These are phyloP conservation scores for Scylla paramamosain DNA, from an alignment of 1,140 invertebrate species.

Conservation along the genomic window DNA sequence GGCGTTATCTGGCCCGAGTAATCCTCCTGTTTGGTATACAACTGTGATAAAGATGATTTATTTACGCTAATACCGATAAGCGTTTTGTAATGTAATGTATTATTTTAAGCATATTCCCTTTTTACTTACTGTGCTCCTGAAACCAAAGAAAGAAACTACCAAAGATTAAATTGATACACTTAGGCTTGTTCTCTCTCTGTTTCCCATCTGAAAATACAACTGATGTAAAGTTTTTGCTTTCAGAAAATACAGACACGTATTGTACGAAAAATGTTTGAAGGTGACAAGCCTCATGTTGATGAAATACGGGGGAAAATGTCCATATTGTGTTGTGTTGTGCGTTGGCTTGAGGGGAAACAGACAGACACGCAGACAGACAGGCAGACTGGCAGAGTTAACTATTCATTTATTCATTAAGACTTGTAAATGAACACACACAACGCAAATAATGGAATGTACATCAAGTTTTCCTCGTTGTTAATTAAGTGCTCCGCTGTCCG, in stretches of 20 bases:
- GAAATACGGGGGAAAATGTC: no score
- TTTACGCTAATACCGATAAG: neutral
- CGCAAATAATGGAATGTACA: no score
- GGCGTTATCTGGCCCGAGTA: no score
- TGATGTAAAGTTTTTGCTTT: neutral
- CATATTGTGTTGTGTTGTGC: no score
- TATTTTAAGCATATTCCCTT: neutral
- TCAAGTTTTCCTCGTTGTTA: no score
- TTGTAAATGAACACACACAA: no score
- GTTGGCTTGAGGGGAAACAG: no score
- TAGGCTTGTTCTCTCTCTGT: neutral
- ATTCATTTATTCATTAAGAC: no score
- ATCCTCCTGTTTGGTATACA: neutral
- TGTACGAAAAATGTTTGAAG: neutral
- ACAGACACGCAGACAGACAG: no score
- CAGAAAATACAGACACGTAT: neutral
- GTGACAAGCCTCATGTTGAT: neutral
- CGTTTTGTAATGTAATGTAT: neutral
- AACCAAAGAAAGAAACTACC: constrained; percentile 6
- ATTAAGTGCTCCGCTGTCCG: no score
- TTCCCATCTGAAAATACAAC: neutral
- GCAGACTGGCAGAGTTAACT: no score
- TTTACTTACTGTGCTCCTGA: neutral
- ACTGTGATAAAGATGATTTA: neutral
- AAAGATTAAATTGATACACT: neutral